Evolutionary conservation across 1,140 invertebrate species (phyloP).

Genomic region (Formica exsecta): DNA sequence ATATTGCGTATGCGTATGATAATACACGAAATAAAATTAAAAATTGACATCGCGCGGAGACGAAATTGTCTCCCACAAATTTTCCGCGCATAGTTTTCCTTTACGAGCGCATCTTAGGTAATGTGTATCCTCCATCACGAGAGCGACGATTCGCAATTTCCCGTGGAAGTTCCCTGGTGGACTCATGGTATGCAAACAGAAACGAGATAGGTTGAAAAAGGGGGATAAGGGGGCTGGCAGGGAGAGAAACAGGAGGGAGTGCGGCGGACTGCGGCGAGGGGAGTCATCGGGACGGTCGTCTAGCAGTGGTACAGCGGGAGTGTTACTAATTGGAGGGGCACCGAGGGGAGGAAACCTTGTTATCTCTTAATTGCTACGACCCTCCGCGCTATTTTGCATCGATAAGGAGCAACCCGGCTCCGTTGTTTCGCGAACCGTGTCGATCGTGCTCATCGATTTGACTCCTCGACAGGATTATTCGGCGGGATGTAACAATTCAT

Average conservation of each 20-base stretch:
- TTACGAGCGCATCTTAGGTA: slow-evolving; percentile 53
- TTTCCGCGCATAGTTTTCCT: not conserved
- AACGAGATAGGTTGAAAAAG: slow-evolving; percentile 31
- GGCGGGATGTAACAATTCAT: slow-evolving; percentile 6
- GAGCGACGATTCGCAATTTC: slow-evolving; percentile 68
- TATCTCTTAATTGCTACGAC: slow-evolving; percentile 87
- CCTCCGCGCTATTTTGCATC: slow-evolving; percentile 86
- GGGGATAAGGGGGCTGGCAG: not conserved
- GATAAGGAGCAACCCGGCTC: slow-evolving; percentile 78
- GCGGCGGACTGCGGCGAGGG: slow-evolving; percentile 55
- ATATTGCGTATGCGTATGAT: not conserved
- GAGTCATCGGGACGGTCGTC: slow-evolving; percentile 30
- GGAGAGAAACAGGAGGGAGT: slow-evolving; percentile 17
- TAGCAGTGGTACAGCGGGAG: slow-evolving; percentile 54
- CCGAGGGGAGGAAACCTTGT: slow-evolving; percentile 85
- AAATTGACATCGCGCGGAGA: not conserved
- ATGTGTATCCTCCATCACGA: slow-evolving; percentile 62
- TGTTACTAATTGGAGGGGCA: slow-evolving; percentile 86
- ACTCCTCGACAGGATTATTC: slow-evolving; percentile 46
- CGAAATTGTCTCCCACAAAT: not conserved
- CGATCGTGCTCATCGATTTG: slow-evolving; percentile 57
- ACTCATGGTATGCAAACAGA: slow-evolving; percentile 70
- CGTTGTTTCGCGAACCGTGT: slow-evolving; percentile 53
- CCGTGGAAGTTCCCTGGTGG: slow-evolving; percentile 57
- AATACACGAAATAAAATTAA: slow-evolving; percentile 4